Conservation (phyloP, 2,113 vertebrate genomes). For the Morone chrysops region DNA sequence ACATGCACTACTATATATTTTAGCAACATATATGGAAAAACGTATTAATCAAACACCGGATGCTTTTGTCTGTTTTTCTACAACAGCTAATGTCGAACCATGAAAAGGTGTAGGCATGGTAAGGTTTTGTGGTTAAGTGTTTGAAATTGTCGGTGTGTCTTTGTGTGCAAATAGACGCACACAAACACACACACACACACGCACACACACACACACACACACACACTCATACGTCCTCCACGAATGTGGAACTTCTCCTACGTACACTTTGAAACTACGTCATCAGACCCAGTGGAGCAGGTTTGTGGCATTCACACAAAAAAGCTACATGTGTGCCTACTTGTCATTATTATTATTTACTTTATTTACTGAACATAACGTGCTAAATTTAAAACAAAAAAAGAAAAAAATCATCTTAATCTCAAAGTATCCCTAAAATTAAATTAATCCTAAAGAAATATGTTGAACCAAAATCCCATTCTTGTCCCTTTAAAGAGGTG, state of each 20-base stretch:
- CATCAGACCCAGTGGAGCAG: slow-evolving; percentile 45
- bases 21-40: slow-evolving; percentile 12
- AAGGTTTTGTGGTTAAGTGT: slow-evolving; percentile 62
- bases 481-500: background rate
- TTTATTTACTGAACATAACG: background rate
- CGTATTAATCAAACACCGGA: background rate
- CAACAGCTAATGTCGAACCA: slow-evolving; percentile 8
- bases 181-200: background rate
- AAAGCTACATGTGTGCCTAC: background rate
- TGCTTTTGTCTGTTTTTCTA: slow-evolving; percentile 5
- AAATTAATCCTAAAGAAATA: background rate
- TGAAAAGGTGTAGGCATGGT: slow-evolving; percentile 7
- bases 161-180: slow-evolving; percentile 17
- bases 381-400: background rate
- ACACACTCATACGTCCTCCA: slow-evolving; percentile 11
- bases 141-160: background rate
- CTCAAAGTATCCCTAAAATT: background rate
- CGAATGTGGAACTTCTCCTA: slow-evolving; percentile 55
- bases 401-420: background rate
- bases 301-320: slow-evolving; percentile 28
- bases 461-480: background rate
- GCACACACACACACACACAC: background rate
- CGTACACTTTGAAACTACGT: slow-evolving; percentile 66
- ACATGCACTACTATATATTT: background rate
- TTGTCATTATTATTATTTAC: background rate